These are phyloP conservation scores for Stercorarius parasiticus DNA, from an alignment of 2,113 vertebrate species.

Conservation along the genomic window DNA sequence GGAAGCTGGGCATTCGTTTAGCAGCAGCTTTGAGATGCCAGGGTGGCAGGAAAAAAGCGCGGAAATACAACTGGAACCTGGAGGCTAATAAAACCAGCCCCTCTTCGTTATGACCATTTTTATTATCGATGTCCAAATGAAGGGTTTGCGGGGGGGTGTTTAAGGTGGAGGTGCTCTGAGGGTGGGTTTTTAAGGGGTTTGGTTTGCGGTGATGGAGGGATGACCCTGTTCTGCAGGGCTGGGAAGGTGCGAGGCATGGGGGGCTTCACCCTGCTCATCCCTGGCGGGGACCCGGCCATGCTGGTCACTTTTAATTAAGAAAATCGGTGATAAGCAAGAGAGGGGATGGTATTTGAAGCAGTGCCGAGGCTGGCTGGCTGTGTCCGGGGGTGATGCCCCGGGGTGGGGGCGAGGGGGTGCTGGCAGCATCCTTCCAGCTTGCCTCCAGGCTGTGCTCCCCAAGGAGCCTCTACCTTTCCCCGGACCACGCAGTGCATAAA, in stretches of 20 bases:
- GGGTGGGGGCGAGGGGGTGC: fast-evolving
- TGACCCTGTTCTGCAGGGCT: background rate
- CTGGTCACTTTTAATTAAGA: background rate
- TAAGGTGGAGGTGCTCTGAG: background rate
- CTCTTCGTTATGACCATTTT: background rate
- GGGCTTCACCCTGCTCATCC: background rate
- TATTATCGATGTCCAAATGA: background rate
- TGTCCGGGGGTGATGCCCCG: fast-evolving
- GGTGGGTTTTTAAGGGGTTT: background rate
- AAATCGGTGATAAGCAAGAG: fast-evolving
- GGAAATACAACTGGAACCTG: background rate
- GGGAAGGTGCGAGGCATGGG: background rate
- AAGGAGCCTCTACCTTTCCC: background rate
- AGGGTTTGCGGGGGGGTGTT: fast-evolving
- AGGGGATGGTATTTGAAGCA: background rate
- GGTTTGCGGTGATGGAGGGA: background rate
- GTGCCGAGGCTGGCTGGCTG: background rate
- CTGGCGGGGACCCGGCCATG: fast-evolving
- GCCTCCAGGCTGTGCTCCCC: background rate
- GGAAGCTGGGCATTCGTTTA: background rate
- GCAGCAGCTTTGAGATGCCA: background rate
- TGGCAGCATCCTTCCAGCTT: background rate
- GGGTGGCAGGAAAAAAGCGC: background rate
- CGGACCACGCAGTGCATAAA: background rate
- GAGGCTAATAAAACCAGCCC: background rate